Evolutionary conservation across 2,888 invertebrate species (phyloP), one percentile per base, ranked within the genome.

Genomic region (Ecdyonurus torrentis): DNA sequence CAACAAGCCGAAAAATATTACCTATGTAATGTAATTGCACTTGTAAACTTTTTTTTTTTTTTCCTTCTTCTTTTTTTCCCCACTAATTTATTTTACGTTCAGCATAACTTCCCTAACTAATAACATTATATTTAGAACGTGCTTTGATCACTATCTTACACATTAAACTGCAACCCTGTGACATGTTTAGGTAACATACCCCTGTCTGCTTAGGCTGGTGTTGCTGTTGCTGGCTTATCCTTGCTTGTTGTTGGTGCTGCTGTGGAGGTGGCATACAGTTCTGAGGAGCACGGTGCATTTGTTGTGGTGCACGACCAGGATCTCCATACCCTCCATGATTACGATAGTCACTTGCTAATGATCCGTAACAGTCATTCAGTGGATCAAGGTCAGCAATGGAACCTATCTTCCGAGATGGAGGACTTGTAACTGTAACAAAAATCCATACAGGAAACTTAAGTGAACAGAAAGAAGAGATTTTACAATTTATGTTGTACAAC

Each of bases 301-400:
- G 59, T 19, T 59, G 24, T 20, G 52, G 53, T 60, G 52, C 55
- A 25, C 50, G 53, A 37, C 25, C 37, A 25, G 19, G 70, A 70
- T 58, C 70, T 70, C 64, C 72, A 61, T 73, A 73, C 53, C 72
- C 70, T 61, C 73, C 70, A 63, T 73, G 72, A 67, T 18, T 58
- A 10, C 63, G 59, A 59, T 67, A 66, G 23, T 67, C 68, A 61
- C 74, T 75, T 67, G 76, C 79, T 66, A 83, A 72, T 22, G 89
- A 87, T 60, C 90, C 89, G 73, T 89, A 90, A 71, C 89, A 84
- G 67, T 91, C 89, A 75, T 90, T 94, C 62, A 96, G 82, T 1
- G 97, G 97, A 77, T 98, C 97, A 73, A 97, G 87, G 74, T 96
- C 95, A 25, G 90, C 86, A 67, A 96, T 89, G n/a, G 92, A 91